Conservation (phyloP, 2,888 invertebrate genomes). For the Corbicula japonica region DNA sequence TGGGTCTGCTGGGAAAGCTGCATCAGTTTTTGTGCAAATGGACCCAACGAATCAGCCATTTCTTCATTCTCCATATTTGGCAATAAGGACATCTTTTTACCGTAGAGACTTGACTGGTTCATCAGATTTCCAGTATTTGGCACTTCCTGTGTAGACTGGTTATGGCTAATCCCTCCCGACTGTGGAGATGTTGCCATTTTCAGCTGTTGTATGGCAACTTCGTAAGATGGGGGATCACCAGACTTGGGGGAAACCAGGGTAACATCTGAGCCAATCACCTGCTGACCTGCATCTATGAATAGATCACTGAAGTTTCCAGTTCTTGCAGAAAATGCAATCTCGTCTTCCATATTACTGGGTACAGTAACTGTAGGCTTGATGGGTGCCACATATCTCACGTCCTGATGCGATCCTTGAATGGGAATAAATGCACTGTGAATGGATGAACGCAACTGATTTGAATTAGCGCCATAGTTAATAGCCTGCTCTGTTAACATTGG, state of each 20-base stretch:
- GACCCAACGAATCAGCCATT: constrained; percentile 41
- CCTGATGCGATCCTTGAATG: constrained; percentile 72
- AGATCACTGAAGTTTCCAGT: constrained; percentile 12
- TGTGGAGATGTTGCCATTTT: constrained; percentile 25
- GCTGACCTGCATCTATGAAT: constrained; percentile 40
- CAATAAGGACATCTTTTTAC: constrained; percentile 36
- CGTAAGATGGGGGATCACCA: constrained; percentile 65
- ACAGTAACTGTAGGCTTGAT: constrained; percentile 79
- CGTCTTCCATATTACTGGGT: constrained; percentile 57
- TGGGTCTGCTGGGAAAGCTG: constrained; percentile 64
- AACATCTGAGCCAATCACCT: constrained; percentile 13
- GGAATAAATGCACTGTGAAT: constrained; percentile 79
- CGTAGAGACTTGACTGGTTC: neutral
- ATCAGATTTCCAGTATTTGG: neutral
- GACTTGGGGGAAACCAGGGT: constrained; percentile 48
- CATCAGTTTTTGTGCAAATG: constrained; percentile 72
- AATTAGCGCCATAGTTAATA: constrained; percentile 34
- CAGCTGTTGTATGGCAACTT: constrained; percentile 63
- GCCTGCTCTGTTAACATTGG: constrained; percentile 17
- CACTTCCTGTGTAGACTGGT: constrained; percentile 1
- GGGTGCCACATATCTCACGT: constrained; percentile 68
- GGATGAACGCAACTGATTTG: constrained; percentile 45
- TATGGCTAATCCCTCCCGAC: neutral
- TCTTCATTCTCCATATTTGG: constrained; percentile 47
- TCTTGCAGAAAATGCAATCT: constrained; percentile 7